phyloP scores from a whole-genome alignment of 2,797 vertebrate genomes.

The Esox lucius region DNA sequence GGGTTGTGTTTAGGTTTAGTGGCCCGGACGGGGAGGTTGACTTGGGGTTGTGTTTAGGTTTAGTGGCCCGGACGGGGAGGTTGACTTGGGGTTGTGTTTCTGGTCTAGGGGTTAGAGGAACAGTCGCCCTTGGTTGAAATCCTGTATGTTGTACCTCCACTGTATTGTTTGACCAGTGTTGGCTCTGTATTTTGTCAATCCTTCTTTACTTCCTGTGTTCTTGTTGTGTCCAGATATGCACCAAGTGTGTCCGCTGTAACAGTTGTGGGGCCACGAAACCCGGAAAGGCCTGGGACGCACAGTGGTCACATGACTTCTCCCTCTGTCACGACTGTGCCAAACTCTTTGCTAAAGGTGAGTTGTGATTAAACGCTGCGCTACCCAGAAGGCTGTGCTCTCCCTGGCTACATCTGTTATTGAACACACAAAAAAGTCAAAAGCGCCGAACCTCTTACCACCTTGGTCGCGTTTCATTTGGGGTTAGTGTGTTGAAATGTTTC shows the following conservation, averaged over 20 bases:
- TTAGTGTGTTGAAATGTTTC: not conserved
- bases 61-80: too few species aligned
- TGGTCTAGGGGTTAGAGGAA: too few species aligned
- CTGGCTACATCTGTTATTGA: not conserved
- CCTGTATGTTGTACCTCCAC: too few species aligned
- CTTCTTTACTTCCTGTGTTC: not conserved
- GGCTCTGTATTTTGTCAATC: not conserved
- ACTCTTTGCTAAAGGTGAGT: conserved; percentile 94
- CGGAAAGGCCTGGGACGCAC: conserved; percentile 96
- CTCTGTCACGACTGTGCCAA: conserved; percentile 99
- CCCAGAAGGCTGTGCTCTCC: not conserved
- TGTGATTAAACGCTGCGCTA: not conserved
- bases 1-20: too few species aligned
- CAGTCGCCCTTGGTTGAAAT: too few species aligned
- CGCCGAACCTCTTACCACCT: not conserved
- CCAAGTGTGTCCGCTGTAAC: conserved; percentile 96
- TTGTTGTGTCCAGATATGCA: conserved; percentile 83
- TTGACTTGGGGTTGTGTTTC: too few species aligned
- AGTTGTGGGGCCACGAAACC: conserved; percentile 97
- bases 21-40: too few species aligned
- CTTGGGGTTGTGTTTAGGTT: not conserved
- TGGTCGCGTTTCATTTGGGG: not conserved
- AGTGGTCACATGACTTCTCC: conserved; percentile 99
- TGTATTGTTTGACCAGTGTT: not conserved
- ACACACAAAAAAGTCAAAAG: not conserved